Percentiles rank a stretch among this genome's conserved stretches.
Evolutionary conservation across 1,140 invertebrate genomes (phyloP).

Genomic region (Acyrthosiphon pisum): DNA sequence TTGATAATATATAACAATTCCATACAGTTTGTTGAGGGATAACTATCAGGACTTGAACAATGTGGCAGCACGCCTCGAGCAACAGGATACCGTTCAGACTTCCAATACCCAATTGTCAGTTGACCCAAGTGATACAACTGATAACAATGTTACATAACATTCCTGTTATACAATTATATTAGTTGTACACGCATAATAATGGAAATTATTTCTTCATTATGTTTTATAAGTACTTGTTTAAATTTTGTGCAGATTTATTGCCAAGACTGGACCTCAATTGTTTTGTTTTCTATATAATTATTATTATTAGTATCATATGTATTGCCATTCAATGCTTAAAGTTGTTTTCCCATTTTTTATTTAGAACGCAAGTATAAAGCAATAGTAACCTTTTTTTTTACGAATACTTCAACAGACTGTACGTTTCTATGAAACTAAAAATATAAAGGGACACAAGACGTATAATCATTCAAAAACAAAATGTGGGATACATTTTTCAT

Average conservation of each 20-base stretch:
- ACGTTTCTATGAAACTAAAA: conserved; percentile 30
- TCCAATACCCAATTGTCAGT: conserved; percentile 21
- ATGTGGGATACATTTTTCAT: conserved; percentile 27
- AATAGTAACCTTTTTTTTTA: background rate
- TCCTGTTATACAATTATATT: conserved; percentile 36
- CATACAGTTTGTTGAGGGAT: conserved; percentile 28
- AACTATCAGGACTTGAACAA: conserved; percentile 26
- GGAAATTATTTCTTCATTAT: conserved; percentile 24
- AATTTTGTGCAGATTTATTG: conserved; percentile 53
- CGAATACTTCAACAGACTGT: background rate
- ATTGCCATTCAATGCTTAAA: conserved; percentile 52
- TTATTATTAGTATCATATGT: conserved; percentile 41
- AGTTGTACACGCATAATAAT: background rate
- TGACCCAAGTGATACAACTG: conserved; percentile 32
- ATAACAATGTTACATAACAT: conserved; percentile 48
- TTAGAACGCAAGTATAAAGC: conserved; percentile 31
- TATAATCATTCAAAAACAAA: conserved; percentile 3
- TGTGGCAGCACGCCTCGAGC: conserved; percentile 32
- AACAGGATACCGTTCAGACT: conserved; percentile 18
- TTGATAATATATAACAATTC: background rate
- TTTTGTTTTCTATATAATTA: conserved; percentile 55
- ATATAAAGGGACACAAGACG: conserved; percentile 20
- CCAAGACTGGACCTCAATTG: conserved; percentile 55
- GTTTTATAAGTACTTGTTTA: conserved; percentile 49
- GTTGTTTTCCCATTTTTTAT: conserved; percentile 7